Conservation (phyloP, 2,888 invertebrate species). For the Monochamus alternatus region DNA sequence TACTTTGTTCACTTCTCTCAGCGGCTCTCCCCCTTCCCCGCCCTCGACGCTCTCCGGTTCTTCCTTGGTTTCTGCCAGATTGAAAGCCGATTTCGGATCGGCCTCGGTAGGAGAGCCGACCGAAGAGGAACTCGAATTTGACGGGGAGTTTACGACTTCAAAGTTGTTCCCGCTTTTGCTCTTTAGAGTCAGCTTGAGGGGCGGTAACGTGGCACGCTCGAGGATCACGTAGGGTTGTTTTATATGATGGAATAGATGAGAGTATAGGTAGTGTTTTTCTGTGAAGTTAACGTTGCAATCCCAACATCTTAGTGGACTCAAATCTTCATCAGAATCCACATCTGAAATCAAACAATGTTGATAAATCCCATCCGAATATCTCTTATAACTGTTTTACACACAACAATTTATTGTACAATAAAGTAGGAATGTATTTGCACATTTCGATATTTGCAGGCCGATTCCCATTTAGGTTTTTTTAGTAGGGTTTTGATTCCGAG, state of each 20-base stretch:
- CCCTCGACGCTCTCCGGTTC: slow-evolving; percentile 26
- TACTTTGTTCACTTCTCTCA: slow-evolving; percentile 21
- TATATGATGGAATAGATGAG: slow-evolving; percentile 75
- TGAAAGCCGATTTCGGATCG: slow-evolving; percentile 37
- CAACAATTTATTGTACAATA: too few relatives aligned
- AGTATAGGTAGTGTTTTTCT: slow-evolving; percentile 71
- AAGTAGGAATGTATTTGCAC: too few relatives aligned
- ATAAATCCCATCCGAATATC: background rate
- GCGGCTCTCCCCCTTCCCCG: slow-evolving; percentile 24
- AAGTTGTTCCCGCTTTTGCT: slow-evolving; percentile 64
- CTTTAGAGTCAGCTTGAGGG: slow-evolving; percentile 71
- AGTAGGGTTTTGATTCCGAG: too few relatives aligned
- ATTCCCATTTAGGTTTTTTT: too few relatives aligned
- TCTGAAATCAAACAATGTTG: slow-evolving; percentile 39
- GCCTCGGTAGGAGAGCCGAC: slow-evolving; percentile 27
- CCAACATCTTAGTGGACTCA: slow-evolving; percentile 67
- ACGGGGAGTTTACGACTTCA: slow-evolving; percentile 65
- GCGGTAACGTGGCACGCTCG: slow-evolving; percentile 71
- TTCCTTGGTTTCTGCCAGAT: slow-evolving; percentile 52
- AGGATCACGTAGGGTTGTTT: slow-evolving; percentile 73
- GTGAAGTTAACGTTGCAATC: slow-evolving; percentile 74
- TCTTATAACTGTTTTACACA: too few relatives aligned
- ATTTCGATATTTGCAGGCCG: too few relatives aligned
- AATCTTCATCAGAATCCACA: slow-evolving; percentile 52
- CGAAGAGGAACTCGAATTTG: slow-evolving; percentile 34